Percentiles rank a stretch among this genome's conserved stretches.
Conservation (phyloP, 1,140 invertebrate genomes). For the Dendrolimus punctatus region DNA sequence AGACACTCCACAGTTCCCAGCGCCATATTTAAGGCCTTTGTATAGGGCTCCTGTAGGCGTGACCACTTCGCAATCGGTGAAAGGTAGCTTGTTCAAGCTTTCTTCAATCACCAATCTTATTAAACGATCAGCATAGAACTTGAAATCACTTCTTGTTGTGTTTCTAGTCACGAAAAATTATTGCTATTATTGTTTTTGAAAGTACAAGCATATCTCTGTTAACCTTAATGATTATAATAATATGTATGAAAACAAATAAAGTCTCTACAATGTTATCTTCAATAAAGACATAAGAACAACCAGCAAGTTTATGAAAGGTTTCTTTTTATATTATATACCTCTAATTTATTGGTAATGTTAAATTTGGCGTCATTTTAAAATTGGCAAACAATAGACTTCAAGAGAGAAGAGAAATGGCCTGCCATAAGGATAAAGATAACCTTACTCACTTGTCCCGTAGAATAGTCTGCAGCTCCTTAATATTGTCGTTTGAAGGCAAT, state of each 20-base stretch:
- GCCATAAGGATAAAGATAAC: slow-evolving; percentile 24
- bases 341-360: no score
- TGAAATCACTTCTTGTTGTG: slow-evolving; percentile 95
- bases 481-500: slow-evolving; percentile 88
- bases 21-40: slow-evolving; percentile 93
- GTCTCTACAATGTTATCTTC: no score
- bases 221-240: no score
- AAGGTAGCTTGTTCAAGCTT: slow-evolving; percentile 97
- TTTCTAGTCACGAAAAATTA: slow-evolving; percentile 75
- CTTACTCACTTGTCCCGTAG: slow-evolving; percentile 91
- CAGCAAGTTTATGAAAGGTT: background rate
- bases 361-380: no score
- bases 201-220: no score
- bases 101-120: slow-evolving; percentile 98
- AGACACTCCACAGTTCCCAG: slow-evolving; percentile 98
- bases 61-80: slow-evolving; percentile 88
- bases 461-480: slow-evolving; percentile 95
- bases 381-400: no score
- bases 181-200: background rate
- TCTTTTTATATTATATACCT: background rate
- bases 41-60: slow-evolving; percentile 95
- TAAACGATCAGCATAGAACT: slow-evolving; percentile 97
- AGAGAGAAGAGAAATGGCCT: no score
- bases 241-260: no score
- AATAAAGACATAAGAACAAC: no score